Evolutionary conservation across 2,888 invertebrate genomes (phyloP).

Genomic region (Eupithecia abbreviata): DNA sequence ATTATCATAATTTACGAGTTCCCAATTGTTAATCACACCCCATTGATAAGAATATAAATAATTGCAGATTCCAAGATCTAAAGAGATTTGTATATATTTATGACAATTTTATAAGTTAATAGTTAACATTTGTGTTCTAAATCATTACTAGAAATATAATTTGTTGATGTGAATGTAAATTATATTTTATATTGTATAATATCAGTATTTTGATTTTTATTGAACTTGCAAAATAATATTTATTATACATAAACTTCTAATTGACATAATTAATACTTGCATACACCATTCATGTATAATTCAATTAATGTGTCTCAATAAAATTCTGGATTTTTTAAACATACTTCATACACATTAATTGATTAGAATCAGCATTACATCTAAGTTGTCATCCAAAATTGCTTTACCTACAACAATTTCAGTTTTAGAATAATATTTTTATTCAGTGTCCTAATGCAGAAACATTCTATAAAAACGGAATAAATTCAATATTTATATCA

Average conservation of each 20-base stretch:
- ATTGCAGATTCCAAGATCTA: constrained; percentile 63
- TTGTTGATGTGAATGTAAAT: constrained; percentile 68
- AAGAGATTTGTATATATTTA: constrained; percentile 61
- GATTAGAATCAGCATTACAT: constrained; percentile 27
- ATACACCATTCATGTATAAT: constrained; percentile 7
- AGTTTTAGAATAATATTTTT: constrained; percentile 51
- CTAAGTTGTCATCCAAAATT: constrained; percentile 57
- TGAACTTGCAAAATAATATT: constrained; percentile 38
- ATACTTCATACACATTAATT: constrained; percentile 41
- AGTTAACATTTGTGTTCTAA: constrained; percentile 65
- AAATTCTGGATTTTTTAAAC: constrained; percentile 22
- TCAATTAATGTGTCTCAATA: constrained; percentile 25
- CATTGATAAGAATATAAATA: constrained; percentile 48
- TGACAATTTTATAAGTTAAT: constrained; percentile 62
- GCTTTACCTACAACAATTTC: constrained; percentile 54
- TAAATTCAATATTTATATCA: constrained; percentile 76
- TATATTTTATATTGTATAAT: constrained; percentile 67
- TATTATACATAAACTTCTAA: constrained; percentile 28
- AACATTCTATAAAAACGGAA: constrained; percentile 73
- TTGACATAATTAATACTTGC: constrained; percentile 16
- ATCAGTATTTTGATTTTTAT: constrained; percentile 48
- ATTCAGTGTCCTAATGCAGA: constrained; percentile 61
- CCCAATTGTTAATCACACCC: constrained; percentile 54
- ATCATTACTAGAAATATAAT: constrained; percentile 70
- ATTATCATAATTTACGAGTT: constrained; percentile 55